Evolutionary conservation across 1,140 invertebrate genomes (phyloP), one percentile per base, ranked within the genome.

Genomic region (Euwallacea fornicatus): DNA sequence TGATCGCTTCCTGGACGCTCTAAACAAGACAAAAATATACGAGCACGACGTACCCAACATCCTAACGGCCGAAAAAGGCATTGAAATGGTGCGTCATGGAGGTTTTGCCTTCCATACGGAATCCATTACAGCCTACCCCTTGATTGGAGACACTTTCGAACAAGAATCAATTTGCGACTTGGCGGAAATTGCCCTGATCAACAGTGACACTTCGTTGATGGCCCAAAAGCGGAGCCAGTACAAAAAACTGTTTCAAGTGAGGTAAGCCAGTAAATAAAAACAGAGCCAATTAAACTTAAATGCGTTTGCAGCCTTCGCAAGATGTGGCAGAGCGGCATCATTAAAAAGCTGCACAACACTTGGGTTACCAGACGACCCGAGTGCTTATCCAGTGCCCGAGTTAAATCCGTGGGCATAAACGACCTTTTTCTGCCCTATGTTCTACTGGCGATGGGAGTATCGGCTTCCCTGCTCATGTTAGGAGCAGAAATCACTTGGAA

Each of bases 51-150:
- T 16, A 33, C 62, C 58, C 4, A 74, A 74, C 53, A 42, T 66
- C 10, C 16, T 70, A 7, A 53, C 69, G 2, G 64, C 63, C 7
- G 69, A 69, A 44, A 64, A 72, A 71, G 77, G 77, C 7, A 66
- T 78, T 0, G 66, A 66, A 0, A 69, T 63, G 63, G 72, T 78
- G 4, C 72, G 69, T 16, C 15, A 62, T 44, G 76, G 76, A 15
- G 80, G 73, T 16, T 85, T 80, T 60, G 84, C 84, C 0, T 86
- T 83, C 69, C 84, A 85, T 72, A 83, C 83, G 0, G 83, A 85
- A 65, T 80, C 81, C 6, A 82, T 83, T 66, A 83, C 81, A 3
- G 84, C 83, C 0, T 82, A 82, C 58, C 80, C 82, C n/a, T 75
- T 80, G 2, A 83, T 85, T 64, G 80, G 80, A 0, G 77, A 78